These are phyloP conservation scores for Zygothrica quintamaculata DNA, from an alignment of 2,888 invertebrate species.

Conservation along the genomic window DNA sequence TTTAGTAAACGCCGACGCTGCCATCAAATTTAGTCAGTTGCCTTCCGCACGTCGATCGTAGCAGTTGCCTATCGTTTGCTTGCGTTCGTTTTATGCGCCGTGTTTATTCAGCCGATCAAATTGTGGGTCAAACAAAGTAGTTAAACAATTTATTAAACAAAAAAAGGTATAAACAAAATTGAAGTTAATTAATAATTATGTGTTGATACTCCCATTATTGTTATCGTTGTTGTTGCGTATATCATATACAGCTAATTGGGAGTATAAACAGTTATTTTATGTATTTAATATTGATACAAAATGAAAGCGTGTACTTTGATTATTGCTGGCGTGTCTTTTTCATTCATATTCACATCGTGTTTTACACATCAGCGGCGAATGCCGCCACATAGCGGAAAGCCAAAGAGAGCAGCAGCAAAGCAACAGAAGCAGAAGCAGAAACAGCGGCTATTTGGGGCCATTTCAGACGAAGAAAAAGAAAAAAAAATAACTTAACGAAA, in stretches of 20 bases:
- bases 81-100: slow-evolving; percentile 22
- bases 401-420: slow-evolving; percentile 14
- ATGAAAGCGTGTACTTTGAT: slow-evolving; percentile 76
- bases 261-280: neutral
- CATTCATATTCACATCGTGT: slow-evolving; percentile 74
- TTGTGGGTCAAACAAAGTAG: slow-evolving; percentile 22
- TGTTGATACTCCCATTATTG: too few species aligned
- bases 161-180: slow-evolving; percentile 54
- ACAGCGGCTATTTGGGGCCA: slow-evolving; percentile 3
- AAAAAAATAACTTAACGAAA: slow-evolving; percentile 52
- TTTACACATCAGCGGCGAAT: slow-evolving; percentile 57
- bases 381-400: slow-evolving; percentile 32
- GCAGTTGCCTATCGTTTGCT: slow-evolving; percentile 53
- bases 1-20: slow-evolving; percentile 40
- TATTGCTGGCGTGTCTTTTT: slow-evolving; percentile 69
- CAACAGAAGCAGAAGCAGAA: neutral
- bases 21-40: slow-evolving; percentile 58
- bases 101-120: slow-evolving; percentile 45
- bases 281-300: slow-evolving; percentile 21
- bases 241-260: slow-evolving; percentile 12
- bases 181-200: slow-evolving; percentile 8
- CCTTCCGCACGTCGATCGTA: slow-evolving; percentile 68
- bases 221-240: too few species aligned
- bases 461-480: slow-evolving; percentile 37
- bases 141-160: slow-evolving; percentile 21